Evolutionary conservation across 2,113 vertebrate species (phyloP), one percentile per base, ranked within the genome.

Genomic region (Oryzias melastigma): DNA sequence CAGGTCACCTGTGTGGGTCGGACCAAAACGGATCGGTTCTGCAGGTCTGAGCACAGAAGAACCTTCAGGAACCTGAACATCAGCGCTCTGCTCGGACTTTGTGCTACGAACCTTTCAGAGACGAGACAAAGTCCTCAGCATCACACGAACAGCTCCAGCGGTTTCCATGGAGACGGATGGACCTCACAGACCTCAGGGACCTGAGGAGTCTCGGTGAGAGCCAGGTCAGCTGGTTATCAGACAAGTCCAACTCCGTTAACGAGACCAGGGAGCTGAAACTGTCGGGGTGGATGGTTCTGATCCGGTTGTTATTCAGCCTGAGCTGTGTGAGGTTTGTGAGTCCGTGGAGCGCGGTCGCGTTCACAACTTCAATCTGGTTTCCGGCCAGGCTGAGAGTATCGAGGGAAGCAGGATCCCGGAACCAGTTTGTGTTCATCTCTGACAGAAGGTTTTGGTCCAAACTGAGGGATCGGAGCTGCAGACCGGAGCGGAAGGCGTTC

Each of bases 141-240:
- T 57, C 73, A 53, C 91, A 93, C 1, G 85, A 91, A 24, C 91
- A 92, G 65, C 82, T 57, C 92, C 92, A 93, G 0, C 87, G 91
- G 66, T 93, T 92, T 49, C 71, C 65, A 2, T 76, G 41, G 4
- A 93, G 75, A 29, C 42, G 35, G 47, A 91, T 78, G 41, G 57
- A 71, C 6, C 35, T 41, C 8, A 89, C 29, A 5, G 73, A 71
- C 20, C 44, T 20, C 8, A 89, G 41, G 2, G 71, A 69, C 17
- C 14, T 20, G 50, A 93, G 82, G 7, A 65, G 67, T 29, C 68
- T 61, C 12, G 78, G 64, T 0, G 67, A 70, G 40, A 92, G 43
- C 58, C 56, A 5, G 2, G 71, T 84, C 67, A 94, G 40, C 8
- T 52, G 75, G 62, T 92, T 93, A 20, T 57, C 64, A 2, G 92